Evolutionary conservation across 2,113 vertebrate genomes (phyloP).

Genomic region (Melanerpes aurifrons): DNA sequence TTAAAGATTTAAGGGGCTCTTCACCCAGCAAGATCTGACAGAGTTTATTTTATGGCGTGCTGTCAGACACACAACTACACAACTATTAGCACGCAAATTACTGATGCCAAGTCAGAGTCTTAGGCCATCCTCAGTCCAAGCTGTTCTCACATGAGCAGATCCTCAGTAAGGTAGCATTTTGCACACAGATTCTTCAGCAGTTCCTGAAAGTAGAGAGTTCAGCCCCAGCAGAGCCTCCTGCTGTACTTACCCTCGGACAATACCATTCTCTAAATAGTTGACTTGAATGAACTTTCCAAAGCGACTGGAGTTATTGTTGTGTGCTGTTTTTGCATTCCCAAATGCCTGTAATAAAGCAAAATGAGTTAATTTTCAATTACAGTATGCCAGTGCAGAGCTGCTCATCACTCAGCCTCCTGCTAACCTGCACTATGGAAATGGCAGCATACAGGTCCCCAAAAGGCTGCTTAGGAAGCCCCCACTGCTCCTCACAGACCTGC

Average conservation of each 20-base stretch:
- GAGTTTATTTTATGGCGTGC: too few species aligned
- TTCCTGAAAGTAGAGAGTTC: neutral
- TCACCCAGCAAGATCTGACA: too few species aligned
- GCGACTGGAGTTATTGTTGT: conserved; percentile 97
- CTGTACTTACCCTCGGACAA: conserved; percentile 90
- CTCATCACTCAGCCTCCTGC: neutral
- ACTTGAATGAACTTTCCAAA: conserved; percentile 98
- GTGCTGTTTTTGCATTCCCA: conserved; percentile 92
- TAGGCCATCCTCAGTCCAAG: neutral
- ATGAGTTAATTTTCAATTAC: neutral
- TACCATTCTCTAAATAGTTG: conserved; percentile 92
- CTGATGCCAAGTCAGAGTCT: too few species aligned
- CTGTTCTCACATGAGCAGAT: neutral
- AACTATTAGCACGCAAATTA: too few species aligned
- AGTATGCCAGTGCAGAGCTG: neutral
- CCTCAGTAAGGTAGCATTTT: neutral
- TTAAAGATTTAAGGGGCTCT: too few species aligned
- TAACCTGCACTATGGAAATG: neutral
- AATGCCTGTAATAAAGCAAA: conserved; percentile 81
- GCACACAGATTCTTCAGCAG: neutral
- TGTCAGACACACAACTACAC: too few species aligned
- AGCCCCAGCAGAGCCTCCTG: neutral
- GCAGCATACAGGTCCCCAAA: neutral
- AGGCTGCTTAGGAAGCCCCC: neutral
- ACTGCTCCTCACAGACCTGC: neutral